Evolutionary conservation across 1,140 invertebrate genomes (phyloP), one percentile per base, ranked within the genome.

Genomic region (fruit fly (Drosophila melanogaster)): DNA sequence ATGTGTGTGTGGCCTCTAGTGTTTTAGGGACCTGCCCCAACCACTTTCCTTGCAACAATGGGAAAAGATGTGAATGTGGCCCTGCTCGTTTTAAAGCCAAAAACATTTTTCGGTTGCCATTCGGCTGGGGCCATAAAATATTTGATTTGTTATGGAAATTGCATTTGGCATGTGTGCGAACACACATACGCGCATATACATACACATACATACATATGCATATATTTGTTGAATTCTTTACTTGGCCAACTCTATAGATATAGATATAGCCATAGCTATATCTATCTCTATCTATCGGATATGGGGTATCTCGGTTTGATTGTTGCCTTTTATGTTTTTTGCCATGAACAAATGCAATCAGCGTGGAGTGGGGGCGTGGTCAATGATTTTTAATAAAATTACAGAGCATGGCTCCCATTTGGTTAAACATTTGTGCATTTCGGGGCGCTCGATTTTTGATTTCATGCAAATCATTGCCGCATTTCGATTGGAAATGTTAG

Each of bases 71-170:
- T 19, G 17, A 17, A 33, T 37, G 35, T 66, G 22, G 19, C 11
- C 17, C 15, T 15, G 14, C n/a, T 24, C 3, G 14, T 11, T 70
- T 70, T 70, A 70, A 70, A 70, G 64, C 40, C 49, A 15, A 46
- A 17, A 51, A 44, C 58, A 71, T 64, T 65, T 73, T 79, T 55
- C 24, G 59, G 54, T 41, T 80, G 73, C 70, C 62, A 75, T 85
- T 80, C 69, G 77, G 54, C 60, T 77, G 57, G 66, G 69, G 43
- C 64, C 79, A 81, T 86, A 85, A 85, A 85, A 85, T 85, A 85
- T 85, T 85, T 86, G 81, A 85, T 86, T 85, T 85, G 81, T 74
- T 74, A 81, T 86, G 81, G 77, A 86, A 85, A 85, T 85, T 81
- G 77, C 81, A 86, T 81, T 86, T 86, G 67, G 43, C 66, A 47